Conservation (phyloP, 2,888 invertebrate genomes). For the Drosophila merina region DNA sequence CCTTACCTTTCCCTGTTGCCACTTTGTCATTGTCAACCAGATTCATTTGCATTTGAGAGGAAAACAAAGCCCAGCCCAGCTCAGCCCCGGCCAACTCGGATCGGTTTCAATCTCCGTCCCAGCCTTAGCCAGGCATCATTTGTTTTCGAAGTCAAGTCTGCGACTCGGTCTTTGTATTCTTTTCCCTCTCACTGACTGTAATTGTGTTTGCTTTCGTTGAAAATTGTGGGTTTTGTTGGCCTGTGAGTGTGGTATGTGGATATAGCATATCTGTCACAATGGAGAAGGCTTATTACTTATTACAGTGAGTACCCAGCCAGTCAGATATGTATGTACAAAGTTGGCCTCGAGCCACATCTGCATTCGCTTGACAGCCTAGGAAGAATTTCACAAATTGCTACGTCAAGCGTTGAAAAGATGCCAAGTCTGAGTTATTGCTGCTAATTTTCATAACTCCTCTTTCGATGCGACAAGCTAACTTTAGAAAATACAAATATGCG, state of each 20-base stretch:
- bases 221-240: slow-evolving; percentile 47
- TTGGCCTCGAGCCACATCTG: slow-evolving; percentile 25
- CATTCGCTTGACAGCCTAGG: slow-evolving; percentile 17
- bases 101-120: slow-evolving; percentile 40
- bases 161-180: slow-evolving; percentile 64
- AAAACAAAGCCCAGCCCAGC: slow-evolving; percentile 41
- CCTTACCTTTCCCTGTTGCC: slow-evolving; percentile 9
- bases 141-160: slow-evolving; percentile 78
- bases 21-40: slow-evolving; percentile 61
- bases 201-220: slow-evolving; percentile 46
- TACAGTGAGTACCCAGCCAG: slow-evolving; percentile 18
- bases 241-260: slow-evolving; percentile 4
- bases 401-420: slow-evolving; percentile 77
- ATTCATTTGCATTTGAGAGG: slow-evolving; percentile 60
- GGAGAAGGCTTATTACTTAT: slow-evolving; percentile 58
- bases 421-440: slow-evolving; percentile 41
- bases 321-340: background rate
- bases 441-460: slow-evolving; percentile 36
- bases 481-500: background rate
- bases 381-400: slow-evolving; percentile 78
- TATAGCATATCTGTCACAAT: slow-evolving; percentile 59
- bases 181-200: slow-evolving; percentile 54
- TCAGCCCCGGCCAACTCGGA: slow-evolving; percentile 13
- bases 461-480: background rate
- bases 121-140: slow-evolving; percentile 69